Evolutionary conservation across 1,140 invertebrate genomes (phyloP), one percentile per base, ranked within the genome.

Genomic region (Zaprionus taronus): DNA sequence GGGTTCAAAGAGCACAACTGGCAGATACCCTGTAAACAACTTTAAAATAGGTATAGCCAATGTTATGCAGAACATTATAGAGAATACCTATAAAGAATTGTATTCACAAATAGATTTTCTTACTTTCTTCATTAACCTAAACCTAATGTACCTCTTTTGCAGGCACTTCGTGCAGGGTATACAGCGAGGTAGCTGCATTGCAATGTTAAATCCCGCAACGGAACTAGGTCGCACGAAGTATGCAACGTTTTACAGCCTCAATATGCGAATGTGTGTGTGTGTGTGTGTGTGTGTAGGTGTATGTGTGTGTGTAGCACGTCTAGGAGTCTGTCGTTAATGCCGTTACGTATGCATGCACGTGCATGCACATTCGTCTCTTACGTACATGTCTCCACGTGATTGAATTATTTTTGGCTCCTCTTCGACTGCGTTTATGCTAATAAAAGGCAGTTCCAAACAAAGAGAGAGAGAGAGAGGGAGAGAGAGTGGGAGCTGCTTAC

Each of bases 141-240:
- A 44, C 7, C 41, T 7, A 17, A 47, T 17, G 9, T 17, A 47
- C 41, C n/a, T 6, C 7, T 1, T 9, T 38, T 14, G 5, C 36
- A 15, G n/a, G 41, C 17, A 51, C 47, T 28, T 24, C 15, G 41
- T 28, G 4, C 53, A 15, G 57, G 14, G 22, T 15, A 64, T 82
- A 60, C 70, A 78, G 63, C 74, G 69, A 51, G 34, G 31, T 31
- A 17, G 53, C 63, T 56, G 36, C 34, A 47, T 12, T 7, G 5
- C 14, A 12, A 22, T 41, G 9, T 17, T 61, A 73, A 24, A 17
- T 66, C 12, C 73, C 17, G 31, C 5, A 20, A 38, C 22, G 38
- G 4, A 83, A 83, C 61, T 89, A 47, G 81, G 84, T 81, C 84
- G 84, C 55, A 5, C 15, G 34, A 74, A 73, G 65, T 77, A 71